phyloP scores from a whole-genome alignment of 2,888 invertebrate genomes.

The Diachrysia chrysitis region DNA sequence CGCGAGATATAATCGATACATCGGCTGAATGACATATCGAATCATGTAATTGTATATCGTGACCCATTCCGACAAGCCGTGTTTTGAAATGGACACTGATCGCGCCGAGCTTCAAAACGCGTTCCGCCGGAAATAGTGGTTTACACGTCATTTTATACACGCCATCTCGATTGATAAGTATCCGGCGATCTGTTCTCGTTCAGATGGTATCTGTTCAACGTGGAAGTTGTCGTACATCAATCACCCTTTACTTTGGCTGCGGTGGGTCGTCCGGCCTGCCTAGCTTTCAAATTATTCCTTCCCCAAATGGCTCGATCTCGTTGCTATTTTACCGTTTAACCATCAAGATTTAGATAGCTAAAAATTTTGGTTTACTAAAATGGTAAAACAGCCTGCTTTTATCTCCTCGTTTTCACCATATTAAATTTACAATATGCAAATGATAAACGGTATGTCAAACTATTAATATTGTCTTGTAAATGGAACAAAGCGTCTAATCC shows the following conservation, averaged over 20 bases:
- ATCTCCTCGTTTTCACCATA: constrained; percentile 28
- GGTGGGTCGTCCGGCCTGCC: constrained; percentile 37
- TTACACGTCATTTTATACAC: constrained; percentile 67
- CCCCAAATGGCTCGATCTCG: constrained; percentile 19
- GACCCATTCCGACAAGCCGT: constrained; percentile 64
- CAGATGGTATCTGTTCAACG: constrained; percentile 56
- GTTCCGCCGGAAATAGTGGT: constrained; percentile 70
- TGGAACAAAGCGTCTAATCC: constrained; percentile 36
- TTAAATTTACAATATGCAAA: constrained; percentile 34
- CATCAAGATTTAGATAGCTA: constrained; percentile 48
- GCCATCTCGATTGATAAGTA: constrained; percentile 69
- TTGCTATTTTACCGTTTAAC: constrained; percentile 32
- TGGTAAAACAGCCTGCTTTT: constrained; percentile 20
- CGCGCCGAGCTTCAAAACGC: constrained; percentile 49
- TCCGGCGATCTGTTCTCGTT: constrained; percentile 63
- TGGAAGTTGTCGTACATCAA: constrained; percentile 58
- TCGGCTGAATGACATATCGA: constrained; percentile 70
- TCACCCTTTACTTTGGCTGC: constrained; percentile 37
- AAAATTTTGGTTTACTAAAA: constrained; percentile 19
- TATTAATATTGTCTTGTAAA: constrained; percentile 29
- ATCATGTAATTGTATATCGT: constrained; percentile 69
- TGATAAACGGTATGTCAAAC: constrained; percentile 6
- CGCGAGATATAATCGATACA: constrained; percentile 69
- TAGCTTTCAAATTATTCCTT: constrained; percentile 41
- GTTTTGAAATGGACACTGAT: constrained; percentile 66